These are phyloP conservation scores for Tautogolabrus adspersus DNA, from an alignment of 2,113 vertebrate genomes.

Conservation along the genomic window DNA sequence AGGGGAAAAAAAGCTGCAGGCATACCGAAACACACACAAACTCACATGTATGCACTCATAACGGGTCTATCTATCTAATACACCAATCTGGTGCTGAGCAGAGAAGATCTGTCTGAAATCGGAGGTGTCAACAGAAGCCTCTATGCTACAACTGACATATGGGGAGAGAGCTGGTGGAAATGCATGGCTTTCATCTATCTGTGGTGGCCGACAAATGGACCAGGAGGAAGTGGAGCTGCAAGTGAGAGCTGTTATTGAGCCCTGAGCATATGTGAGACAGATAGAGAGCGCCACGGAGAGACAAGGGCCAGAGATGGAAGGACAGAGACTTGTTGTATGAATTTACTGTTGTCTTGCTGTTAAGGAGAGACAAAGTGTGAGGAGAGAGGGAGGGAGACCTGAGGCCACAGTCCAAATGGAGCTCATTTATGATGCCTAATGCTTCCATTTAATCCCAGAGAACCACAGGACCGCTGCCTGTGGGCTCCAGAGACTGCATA, in stretches of 20 bases:
- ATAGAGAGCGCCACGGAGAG: neutral
- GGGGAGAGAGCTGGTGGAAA: slow-evolving; percentile 60
- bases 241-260: slow-evolving; percentile 50
- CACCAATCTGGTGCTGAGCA: slow-evolving; percentile 32
- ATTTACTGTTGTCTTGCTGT: slow-evolving; percentile 35
- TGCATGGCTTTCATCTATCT: slow-evolving; percentile 67
- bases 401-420: slow-evolving; percentile 65
- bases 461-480: slow-evolving; percentile 33
- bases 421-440: slow-evolving; percentile 69
- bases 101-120: neutral
- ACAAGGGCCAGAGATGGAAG: neutral
- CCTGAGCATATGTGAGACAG: slow-evolving; percentile 48
- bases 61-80: slow-evolving; percentile 21
- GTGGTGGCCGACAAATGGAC: slow-evolving; percentile 63
- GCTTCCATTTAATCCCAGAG: slow-evolving; percentile 66
- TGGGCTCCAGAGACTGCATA: slow-evolving; percentile 13
- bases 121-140: slow-evolving; percentile 36
- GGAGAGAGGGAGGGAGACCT: slow-evolving; percentile 41
- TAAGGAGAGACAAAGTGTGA: slow-evolving; percentile 29
- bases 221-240: slow-evolving; percentile 14
- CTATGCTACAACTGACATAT: slow-evolving; percentile 62
- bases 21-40: neutral
- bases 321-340: slow-evolving; percentile 9
- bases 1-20: neutral
- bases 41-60: neutral